Evolutionary conservation across 2,888 invertebrate genomes (phyloP), one percentile per base, ranked within the genome.

Genomic region (Notodromas monacha): DNA sequence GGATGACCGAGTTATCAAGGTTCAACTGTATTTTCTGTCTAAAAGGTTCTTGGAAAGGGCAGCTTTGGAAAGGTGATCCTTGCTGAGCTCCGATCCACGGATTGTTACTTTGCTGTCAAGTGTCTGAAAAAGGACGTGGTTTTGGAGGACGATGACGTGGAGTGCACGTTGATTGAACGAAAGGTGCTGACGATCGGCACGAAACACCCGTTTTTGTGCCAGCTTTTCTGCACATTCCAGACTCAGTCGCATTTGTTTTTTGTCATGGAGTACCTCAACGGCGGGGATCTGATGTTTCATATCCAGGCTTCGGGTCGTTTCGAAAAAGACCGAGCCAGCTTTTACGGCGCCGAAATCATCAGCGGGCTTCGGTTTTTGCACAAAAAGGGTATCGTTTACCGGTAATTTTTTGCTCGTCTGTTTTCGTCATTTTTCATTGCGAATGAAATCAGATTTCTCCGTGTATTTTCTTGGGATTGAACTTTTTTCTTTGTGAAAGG

Each of bases 261-360:
- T 56, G 92, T 92, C 38, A 96, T 96, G 92, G 92, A 96, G 55
- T 96, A 89, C 52, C 59, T 96, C 38, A 92, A 89, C 53, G 96
- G 96, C 12, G 96, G 96, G 34, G 96, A 96, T 56, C 60, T 96
- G 44, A 96, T n/a, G n/a, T n/a, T n/a, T n/a, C n/a, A n/a, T n/a
- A n/a, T n/a, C n/a, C n/a, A n/a, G n/a, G n/a, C n/a, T 96, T 92
- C 92, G 35, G 86, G 89, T 15, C 60, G 79, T n/a, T 92, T 79
- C 50, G 64, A 70, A 15, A 77, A 84, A 49, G 60, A 68, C 1
- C 57, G 81, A 30, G 79, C 81, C 5, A 60, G 73, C 39, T 89
- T 96, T 53, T 96, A 96, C 52, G 84, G 72, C 3, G 86, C 89
- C 8, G 92, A 96, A 58, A 89, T 96, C 34, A 69, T 86, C 38